Conservation (phyloP, 2,797 vertebrate species). For the Macroramphosus scolopax region DNA sequence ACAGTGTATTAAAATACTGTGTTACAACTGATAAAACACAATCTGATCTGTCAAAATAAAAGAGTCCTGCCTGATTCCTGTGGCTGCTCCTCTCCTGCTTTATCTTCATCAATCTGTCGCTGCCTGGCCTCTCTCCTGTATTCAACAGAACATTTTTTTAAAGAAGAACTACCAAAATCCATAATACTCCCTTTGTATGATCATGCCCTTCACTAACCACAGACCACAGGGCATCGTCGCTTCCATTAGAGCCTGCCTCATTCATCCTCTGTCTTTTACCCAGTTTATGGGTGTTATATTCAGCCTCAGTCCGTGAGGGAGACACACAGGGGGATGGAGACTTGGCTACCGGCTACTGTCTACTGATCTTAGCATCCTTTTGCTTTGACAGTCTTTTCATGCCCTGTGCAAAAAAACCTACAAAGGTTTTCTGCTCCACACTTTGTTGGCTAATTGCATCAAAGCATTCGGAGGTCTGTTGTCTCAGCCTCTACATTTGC, state of each 20-base stretch:
- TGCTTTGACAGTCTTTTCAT: slow-evolving; percentile 58
- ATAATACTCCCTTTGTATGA: slow-evolving; percentile 49
- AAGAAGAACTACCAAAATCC: slow-evolving; percentile 42
- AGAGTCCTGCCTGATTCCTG: slow-evolving; percentile 16
- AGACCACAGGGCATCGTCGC: slow-evolving; percentile 27
- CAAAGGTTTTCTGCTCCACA: slow-evolving; percentile 75
- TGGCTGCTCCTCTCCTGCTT: slow-evolving; percentile 33
- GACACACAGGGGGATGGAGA: slow-evolving; percentile 43
- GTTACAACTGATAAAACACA: too few relatives aligned
- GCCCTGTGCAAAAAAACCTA: slow-evolving; percentile 59
- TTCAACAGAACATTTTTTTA: slow-evolving; percentile 56
- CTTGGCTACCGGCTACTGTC: slow-evolving; percentile 39
- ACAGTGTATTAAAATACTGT: too few relatives aligned
- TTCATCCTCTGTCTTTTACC: slow-evolving; percentile 25
- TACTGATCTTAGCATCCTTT: slow-evolving; percentile 60
- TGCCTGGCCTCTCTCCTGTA: slow-evolving; percentile 63
- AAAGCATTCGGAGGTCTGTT: slow-evolving; percentile 65
- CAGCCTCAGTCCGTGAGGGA: slow-evolving; percentile 43
- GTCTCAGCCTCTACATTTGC: slow-evolving; percentile 62
- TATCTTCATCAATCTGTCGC: slow-evolving; percentile 53
- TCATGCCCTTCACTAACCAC: slow-evolving; percentile 49
- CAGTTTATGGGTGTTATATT: slow-evolving; percentile 30
- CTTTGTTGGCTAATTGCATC: slow-evolving; percentile 75
- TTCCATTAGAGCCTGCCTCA: slow-evolving; percentile 43
- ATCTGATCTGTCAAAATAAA: too few relatives aligned